Percentiles rank a stretch among this genome's conserved stretches.
These are phyloP conservation scores for Polyommatus icarus DNA, from an alignment of 2,888 invertebrate genomes.

Conservation along the genomic window DNA sequence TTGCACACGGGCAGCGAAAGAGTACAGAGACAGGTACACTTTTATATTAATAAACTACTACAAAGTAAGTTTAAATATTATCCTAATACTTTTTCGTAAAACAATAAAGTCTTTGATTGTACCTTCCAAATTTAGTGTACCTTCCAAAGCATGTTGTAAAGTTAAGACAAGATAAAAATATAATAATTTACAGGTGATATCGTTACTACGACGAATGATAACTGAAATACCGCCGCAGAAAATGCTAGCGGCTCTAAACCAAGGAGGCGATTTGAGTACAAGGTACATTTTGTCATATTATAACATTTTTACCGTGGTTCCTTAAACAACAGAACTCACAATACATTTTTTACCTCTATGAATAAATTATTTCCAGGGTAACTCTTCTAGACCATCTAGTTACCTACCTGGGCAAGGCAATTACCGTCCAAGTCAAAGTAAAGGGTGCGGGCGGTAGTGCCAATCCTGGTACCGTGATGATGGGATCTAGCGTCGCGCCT, in stretches of 20 bases:
- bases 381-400: slow-evolving; percentile 94
- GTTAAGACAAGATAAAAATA: neutral
- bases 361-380: slow-evolving; percentile 63
- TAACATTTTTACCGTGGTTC: neutral
- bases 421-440: slow-evolving; percentile 93
- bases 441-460: slow-evolving; percentile 59
- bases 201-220: slow-evolving; percentile 91
- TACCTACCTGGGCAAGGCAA: slow-evolving; percentile 93
- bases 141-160: neutral
- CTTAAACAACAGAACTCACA: no score
- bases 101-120: neutral
- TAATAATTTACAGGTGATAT: slow-evolving; percentile 83
- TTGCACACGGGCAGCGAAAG: slow-evolving; percentile 96
- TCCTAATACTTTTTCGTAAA: neutral
- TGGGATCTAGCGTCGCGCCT: slow-evolving; percentile 72
- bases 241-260: slow-evolving; percentile 88
- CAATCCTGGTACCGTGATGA: slow-evolving; percentile 72
- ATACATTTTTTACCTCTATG: no score
- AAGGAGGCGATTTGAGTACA: slow-evolving; percentile 55
- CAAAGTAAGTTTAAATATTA: neutral
- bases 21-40: slow-evolving; percentile 91
- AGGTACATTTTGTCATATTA: slow-evolving; percentile 47
- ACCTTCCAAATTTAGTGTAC: no score
- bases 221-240: slow-evolving; percentile 93
- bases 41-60: neutral